A percentile compares a stretch with the other conserved stretches of the same genome.
Evolutionary conservation across 2,797 vertebrate species (phyloP).

Genomic region (Tapera naevia): DNA sequence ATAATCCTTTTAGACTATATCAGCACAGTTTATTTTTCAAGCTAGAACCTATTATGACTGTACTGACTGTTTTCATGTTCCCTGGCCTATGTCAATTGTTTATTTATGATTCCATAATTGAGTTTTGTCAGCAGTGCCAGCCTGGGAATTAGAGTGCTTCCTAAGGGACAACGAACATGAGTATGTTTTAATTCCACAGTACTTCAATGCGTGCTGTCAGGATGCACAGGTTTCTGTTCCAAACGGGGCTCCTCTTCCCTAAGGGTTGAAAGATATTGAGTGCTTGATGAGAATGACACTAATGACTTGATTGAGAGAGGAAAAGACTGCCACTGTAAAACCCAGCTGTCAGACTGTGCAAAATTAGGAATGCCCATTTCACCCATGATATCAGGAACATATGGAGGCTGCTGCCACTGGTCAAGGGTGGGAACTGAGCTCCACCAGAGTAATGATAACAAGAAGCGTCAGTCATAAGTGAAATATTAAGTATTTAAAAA

Average conservation of each 20-base stretch:
- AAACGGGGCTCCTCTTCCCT: constrained; percentile 21
- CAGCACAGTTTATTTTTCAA: constrained; percentile 56
- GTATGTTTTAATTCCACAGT: background rate
- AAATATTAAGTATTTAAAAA: background rate
- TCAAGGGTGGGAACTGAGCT: background rate
- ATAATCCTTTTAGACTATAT: constrained; percentile 16
- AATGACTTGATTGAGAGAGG: background rate
- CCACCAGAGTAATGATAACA: background rate
- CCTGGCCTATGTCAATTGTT: constrained; percentile 38
- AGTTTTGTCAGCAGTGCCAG: constrained; percentile 34
- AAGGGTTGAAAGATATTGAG: background rate
- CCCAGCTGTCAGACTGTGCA: background rate
- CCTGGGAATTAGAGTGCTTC: background rate
- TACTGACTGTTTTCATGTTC: constrained; percentile 54
- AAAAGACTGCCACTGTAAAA: background rate
- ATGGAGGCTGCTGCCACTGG: background rate
- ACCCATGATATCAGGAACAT: background rate
- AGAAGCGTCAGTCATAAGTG: background rate
- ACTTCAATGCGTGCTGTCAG: background rate
- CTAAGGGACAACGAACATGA: background rate
- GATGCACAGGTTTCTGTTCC: constrained; percentile 9
- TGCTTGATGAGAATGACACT: background rate
- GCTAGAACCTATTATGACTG: constrained; percentile 31
- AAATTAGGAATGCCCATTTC: background rate
- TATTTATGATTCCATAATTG: constrained; percentile 53